These are phyloP conservation scores for Pachypanchax playfairii DNA, from an alignment of 2,113 vertebrate genomes.

Conservation along the genomic window DNA sequence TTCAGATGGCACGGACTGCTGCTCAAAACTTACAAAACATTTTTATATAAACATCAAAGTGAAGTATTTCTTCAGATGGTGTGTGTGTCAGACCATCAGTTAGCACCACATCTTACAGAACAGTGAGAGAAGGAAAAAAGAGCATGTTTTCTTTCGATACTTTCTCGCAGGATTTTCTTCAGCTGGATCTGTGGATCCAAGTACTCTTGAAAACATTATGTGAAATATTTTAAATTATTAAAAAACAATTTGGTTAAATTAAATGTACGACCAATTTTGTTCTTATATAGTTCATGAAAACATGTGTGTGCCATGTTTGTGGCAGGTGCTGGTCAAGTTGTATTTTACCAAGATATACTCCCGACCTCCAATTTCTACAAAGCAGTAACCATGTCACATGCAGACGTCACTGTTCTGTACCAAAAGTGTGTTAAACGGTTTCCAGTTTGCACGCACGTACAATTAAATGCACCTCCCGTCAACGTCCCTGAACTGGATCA, in stretches of 20 bases:
- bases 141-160: not conserved
- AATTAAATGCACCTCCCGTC: too few relatives aligned
- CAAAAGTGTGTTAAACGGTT: too few relatives aligned
- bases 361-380: too few relatives aligned
- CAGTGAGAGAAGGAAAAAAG: not conserved
- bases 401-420: too few relatives aligned
- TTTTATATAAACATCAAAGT: conserved; percentile 57
- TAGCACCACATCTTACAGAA: conserved; percentile 1
- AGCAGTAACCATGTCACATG: too few relatives aligned
- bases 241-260: not conserved
- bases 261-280: not conserved
- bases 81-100: conserved; percentile 13
- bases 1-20: conserved; percentile 20
- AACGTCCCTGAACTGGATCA: too few relatives aligned
- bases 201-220: not conserved
- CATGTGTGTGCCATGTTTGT: too few relatives aligned
- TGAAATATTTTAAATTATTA: not conserved
- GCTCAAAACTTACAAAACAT: conserved; percentile 39
- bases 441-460: too few relatives aligned
- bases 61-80: conserved; percentile 20
- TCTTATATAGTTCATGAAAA: too few relatives aligned
- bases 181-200: not conserved
- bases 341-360: too few relatives aligned
- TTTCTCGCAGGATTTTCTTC: not conserved
- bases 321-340: too few relatives aligned